These are phyloP conservation scores for Ecliptopera silaceata DNA, from an alignment of 2,888 invertebrate species.

Conservation along the genomic window DNA sequence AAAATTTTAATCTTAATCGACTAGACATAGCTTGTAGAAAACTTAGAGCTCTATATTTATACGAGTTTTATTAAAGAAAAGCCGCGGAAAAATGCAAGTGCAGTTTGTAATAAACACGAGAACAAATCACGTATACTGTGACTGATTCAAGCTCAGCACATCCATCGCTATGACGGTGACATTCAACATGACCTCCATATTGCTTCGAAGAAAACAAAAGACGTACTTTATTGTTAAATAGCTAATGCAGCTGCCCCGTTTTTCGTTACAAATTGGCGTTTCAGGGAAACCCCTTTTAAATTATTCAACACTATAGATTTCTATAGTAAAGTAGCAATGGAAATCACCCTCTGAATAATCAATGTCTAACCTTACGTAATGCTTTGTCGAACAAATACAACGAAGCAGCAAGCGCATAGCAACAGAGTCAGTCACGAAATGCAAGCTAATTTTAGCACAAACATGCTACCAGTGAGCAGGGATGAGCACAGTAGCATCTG, in stretches of 20 bases:
- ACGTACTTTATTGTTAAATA: not conserved
- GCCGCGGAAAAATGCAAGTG: not conserved
- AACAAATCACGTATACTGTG: not conserved
- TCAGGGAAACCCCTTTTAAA: not conserved
- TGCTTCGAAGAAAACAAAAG: not conserved
- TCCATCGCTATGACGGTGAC: not conserved
- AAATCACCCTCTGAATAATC: not conserved
- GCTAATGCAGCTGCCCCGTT: not conserved
- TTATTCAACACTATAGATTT: constrained; percentile 3
- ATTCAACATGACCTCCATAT: not conserved
- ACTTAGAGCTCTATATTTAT: too few species aligned
- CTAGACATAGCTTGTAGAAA: too few species aligned
- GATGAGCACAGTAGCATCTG: not conserved
- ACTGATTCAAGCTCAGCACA: not conserved
- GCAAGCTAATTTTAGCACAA: constrained; percentile 22
- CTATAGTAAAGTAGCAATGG: not conserved
- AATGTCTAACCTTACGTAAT: constrained; percentile 11
- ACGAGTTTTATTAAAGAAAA: not conserved
- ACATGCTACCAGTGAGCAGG: constrained; percentile 10
- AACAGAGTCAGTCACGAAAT: constrained; percentile 12
- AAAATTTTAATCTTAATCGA: too few species aligned
- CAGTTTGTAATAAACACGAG: not conserved
- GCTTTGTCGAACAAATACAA: constrained; percentile 2
- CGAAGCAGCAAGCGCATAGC: constrained; percentile 9
- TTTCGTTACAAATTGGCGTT: not conserved